Base-by-base conservation (phyloP, 1,140 invertebrate genomes). In the Calephelis virginiensis region DNA sequence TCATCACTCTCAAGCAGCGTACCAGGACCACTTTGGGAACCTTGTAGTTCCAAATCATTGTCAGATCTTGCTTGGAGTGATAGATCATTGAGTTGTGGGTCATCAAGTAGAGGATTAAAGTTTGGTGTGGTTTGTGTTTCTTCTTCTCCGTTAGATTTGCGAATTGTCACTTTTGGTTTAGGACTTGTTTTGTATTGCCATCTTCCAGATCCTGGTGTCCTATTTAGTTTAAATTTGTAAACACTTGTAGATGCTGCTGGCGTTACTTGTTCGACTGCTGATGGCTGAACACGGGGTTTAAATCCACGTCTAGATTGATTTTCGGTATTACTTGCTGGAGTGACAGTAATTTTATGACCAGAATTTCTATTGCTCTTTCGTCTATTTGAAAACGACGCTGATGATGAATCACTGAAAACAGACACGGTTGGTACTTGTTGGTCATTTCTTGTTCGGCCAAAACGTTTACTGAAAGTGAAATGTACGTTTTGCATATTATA, bases 141-240 rank as follows among this genome's bases (percentile, higher is more conserved):
- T 61, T 94, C 93, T 28, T 94, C 93, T 37, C 93, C 93, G n/a
- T 92, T 93, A 64, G 93, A 93, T 76, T 95, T 96, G 45, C 96
- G 93, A 71, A 97, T 97, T 49, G 94, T 94, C 0, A 97, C 94
- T 80, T 96, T 93, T 4, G 96, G 96, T 80, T 97, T 97, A 0
- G 96, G 95, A 3, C 96, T 95, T 0, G 96, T 96, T 83, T 97
- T 97, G 81, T 97, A 97, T 64, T 97, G 95, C 96, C 96, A 97
- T 69, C 96, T 93, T 43, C 96, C 95, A 8, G 86, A 81, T 8
- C 83, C 84, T 53, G 96, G 95, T 0, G 95, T 93, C 61, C 95
- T 92, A 64, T 96, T 94, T 12, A 96, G 85, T 81, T 96, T 97
- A 72, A 95, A 94, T 86, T 96, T 96, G 80, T 94, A 94, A 40